These are phyloP conservation scores for Sarcophaga carnaria DNA, from an alignment of 2,888 invertebrate genomes.

Conservation along the genomic window DNA sequence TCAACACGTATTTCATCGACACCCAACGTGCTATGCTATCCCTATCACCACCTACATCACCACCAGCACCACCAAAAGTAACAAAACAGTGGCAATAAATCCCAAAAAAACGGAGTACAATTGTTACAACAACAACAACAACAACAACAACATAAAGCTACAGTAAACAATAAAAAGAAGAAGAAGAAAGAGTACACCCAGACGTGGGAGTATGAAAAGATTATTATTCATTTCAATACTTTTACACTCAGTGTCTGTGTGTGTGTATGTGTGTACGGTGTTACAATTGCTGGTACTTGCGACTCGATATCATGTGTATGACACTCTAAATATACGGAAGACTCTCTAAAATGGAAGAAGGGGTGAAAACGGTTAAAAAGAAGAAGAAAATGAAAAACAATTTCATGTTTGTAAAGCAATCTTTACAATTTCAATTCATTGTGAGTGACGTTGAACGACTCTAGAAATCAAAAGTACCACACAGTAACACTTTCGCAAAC, in stretches of 20 bases:
- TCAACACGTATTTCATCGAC: slow-evolving; percentile 58
- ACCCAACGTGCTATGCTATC: neutral
- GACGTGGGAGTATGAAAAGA: slow-evolving; percentile 63
- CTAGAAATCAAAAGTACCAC: neutral
- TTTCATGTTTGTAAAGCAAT: slow-evolving; percentile 13
- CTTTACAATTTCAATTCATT: slow-evolving; percentile 51
- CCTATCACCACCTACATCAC: neutral
- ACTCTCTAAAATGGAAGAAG: too few species aligned
- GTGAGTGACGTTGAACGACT: neutral
- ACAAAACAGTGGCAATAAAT: slow-evolving; percentile 24
- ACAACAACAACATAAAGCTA: slow-evolving; percentile 33
- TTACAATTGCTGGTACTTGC: neutral
- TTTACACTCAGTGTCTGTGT: slow-evolving; percentile 15
- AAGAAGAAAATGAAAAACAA: too few species aligned
- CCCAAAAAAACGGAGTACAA: neutral
- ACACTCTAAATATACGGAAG: neutral
- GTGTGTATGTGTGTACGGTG: neutral
- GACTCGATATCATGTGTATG: neutral
- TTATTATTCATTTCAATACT: slow-evolving; percentile 62
- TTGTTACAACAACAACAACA: neutral
- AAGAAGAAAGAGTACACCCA: neutral
- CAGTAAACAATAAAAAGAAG: too few species aligned
- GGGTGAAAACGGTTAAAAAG: too few species aligned
- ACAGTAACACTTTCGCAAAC: neutral
- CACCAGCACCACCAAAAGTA: slow-evolving; percentile 1